phyloP scores from a whole-genome alignment of 1,140 invertebrate species.

The Zaprionus nigranus region DNA sequence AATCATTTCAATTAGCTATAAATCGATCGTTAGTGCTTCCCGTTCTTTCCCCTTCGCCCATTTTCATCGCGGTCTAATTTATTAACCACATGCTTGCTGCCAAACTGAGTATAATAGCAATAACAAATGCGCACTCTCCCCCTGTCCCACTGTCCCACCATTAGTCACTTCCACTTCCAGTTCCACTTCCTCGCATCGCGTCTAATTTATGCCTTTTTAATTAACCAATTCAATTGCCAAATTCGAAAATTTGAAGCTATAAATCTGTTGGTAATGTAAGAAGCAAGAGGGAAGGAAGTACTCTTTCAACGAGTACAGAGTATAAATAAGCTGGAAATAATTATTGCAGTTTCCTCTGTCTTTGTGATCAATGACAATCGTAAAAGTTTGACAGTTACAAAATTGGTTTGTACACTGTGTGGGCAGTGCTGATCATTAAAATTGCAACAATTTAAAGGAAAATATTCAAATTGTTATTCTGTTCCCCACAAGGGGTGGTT shows the following conservation, averaged over 20 bases:
- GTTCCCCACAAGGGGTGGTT: too few relatives aligned
- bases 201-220: slow-evolving; percentile 67
- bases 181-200: slow-evolving; percentile 10
- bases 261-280: not conserved
- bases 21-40: slow-evolving; percentile 1
- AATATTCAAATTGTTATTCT: not conserved
- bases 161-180: slow-evolving; percentile 46
- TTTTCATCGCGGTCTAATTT: not conserved
- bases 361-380: not conserved
- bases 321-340: not conserved
- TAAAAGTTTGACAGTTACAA: not conserved
- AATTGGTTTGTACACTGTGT: not conserved
- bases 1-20: not conserved
- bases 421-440: slow-evolving; percentile 2
- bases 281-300: not conserved
- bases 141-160: slow-evolving; percentile 44
- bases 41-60: not conserved
- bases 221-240: slow-evolving; percentile 29
- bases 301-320: not conserved
- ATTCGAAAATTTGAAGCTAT: slow-evolving; percentile 1
- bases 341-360: not conserved
- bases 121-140: slow-evolving; percentile 35
- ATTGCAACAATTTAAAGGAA: not conserved
- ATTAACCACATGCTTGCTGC: not conserved
- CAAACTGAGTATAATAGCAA: slow-evolving; percentile 1